Base-by-base conservation (phyloP, 2,888 invertebrate species). In the Torymus tubicola region DNA sequence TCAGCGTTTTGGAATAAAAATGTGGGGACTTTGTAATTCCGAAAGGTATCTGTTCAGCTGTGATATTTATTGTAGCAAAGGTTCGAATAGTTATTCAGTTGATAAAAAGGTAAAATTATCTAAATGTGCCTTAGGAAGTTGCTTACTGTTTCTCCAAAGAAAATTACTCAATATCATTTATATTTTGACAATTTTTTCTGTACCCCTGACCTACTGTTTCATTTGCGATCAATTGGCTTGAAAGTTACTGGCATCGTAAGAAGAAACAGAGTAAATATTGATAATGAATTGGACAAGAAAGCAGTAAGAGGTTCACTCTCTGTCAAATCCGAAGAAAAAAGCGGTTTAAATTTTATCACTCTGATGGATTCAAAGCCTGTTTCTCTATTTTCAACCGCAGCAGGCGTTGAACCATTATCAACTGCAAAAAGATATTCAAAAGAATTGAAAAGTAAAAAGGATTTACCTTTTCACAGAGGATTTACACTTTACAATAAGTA, bases 321-420 rank as follows among this genome's bases (percentile, higher is more conserved):
- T 50, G 78, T 70, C 65, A 74, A 81, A 77, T 78, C 83, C 64
- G 80, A 84, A 16, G 72, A 80, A 67, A 81, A 81, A 21, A 81
- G 81, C 79, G 24, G 24, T 24, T 24, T 24, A 3, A 24, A 24
- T 24, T 24, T 24, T 3, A 24, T 24, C 24, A 24, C 24, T 24
- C 78, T 24, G 11, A 82, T 76, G 68, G 80, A 82, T 80, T 82
- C 83, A 42, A 83, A 84, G 72, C 80, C 67, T 68, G 81, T 84
- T 55, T 81, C 82, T 16, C 42, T 81, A 65, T 55, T 82, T 53
- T 83, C 83, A 31, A 81, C 83, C 13, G 80, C 79, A 53, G 78
- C 65, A 57, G 77, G 80, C 21, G 73, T 82, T n/a, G 72, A 69
- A 61, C 64, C 71, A 61, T 14, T 69, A 58, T 31, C 72, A 72